Base-by-base conservation (phyloP, 2,888 invertebrate genomes). In the Acleris literana region DNA sequence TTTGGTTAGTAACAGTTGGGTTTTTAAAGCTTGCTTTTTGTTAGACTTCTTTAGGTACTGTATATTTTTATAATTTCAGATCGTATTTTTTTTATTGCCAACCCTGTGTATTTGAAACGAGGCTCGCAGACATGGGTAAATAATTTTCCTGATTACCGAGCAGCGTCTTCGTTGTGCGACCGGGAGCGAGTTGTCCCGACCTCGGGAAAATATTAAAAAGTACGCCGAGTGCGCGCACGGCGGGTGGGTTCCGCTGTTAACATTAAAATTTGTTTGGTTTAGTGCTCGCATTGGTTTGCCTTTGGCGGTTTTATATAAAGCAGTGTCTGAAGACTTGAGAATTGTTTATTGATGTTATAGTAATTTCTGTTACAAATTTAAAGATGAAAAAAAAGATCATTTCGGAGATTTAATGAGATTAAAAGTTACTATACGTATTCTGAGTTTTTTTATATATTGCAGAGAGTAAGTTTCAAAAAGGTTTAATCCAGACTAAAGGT, bases 121-220 rank as follows among this genome's bases (percentile, higher is more conserved):
- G 81, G 72, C 79, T 77, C 78, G 84, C 80, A 90, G 88, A 90
- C 90, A 87, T 90, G 88, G 86, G 92, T 92, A 92, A 92, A 92
- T 91, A 92, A 91, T 91, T 91, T 90, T 83, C 87, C 85, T 92
- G 91, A 91, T 92, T 92, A 90, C 90, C 87, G 89, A 82, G 83
- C 85, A 77, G 74, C 78, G 76, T 76, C 88, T 85, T 85, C 87
- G 82, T 79, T 80, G 78, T 74, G 78, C 79, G 76, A 77, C 78
- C 80, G 79, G 80, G 63, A 68, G 71, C 56, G 69, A 61, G 68
- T 79, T 80, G 81, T 80, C 77, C 73, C 81, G 77, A 81, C 81
- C 81, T 77, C 83, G 77, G 78, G 83, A 85, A 88, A 90, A 90
- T 89, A 90, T 90, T 90, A 88, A 88, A 88, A 90, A 81, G 76